phyloP scores from a whole-genome alignment of 2,888 invertebrate genomes.

The Epiblema foenella region DNA sequence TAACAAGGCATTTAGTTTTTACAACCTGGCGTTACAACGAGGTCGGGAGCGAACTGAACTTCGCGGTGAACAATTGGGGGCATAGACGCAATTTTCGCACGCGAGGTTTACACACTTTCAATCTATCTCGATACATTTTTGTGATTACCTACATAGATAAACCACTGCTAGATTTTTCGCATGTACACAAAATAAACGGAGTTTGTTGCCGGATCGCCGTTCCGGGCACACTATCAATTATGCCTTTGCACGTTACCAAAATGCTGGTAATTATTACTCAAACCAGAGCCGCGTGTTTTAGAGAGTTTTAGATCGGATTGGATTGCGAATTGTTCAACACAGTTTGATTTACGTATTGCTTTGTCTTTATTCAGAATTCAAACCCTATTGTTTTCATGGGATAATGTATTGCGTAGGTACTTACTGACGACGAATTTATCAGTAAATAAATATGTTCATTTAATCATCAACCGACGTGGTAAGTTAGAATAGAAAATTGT shows the following conservation, averaged over 20 bases:
- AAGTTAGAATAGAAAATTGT: no score
- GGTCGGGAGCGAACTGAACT: no score
- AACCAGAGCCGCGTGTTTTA: conserved; percentile 39
- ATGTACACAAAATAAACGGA: conserved; percentile 7
- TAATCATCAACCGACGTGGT: no score
- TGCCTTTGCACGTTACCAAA: conserved; percentile 47
- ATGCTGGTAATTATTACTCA: conserved; percentile 51
- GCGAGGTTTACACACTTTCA: no score
- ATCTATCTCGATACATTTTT: no score
- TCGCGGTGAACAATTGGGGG: no score
- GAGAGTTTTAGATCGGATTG: conserved; percentile 42
- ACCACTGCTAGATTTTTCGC: no score
- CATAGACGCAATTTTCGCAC: no score
- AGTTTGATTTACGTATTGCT: conserved; percentile 45
- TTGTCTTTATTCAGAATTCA: conserved; percentile 41
- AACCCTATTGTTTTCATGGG: conserved; percentile 38
- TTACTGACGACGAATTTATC: conserved; percentile 25
- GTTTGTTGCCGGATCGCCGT: conserved; percentile 45
- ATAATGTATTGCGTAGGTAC: conserved; percentile 30
- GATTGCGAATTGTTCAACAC: conserved; percentile 44
- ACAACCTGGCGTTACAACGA: no score
- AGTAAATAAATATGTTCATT: conserved; percentile 1
- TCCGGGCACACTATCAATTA: conserved; percentile 56
- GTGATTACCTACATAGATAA: no score
- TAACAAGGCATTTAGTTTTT: no score